Conservation (phyloP, 2,113 vertebrate species). For the Strix aluco region DNA sequence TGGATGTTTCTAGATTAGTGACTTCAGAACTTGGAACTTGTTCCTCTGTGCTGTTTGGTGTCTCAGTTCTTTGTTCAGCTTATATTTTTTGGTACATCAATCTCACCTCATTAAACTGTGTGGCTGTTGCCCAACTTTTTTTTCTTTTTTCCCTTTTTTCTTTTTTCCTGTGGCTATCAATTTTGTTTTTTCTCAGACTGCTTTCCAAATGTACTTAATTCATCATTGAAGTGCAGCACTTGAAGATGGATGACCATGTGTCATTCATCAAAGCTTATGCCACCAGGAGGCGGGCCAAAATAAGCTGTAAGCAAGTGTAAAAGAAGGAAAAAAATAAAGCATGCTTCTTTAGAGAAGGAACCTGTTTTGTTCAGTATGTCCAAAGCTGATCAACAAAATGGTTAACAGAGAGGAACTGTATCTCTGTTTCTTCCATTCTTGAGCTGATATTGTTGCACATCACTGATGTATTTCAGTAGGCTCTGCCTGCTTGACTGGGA, state of each 20-base stretch:
- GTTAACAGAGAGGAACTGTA: not conserved
- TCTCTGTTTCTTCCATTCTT: not conserved
- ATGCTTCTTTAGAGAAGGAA: not conserved
- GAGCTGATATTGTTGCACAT: not conserved
- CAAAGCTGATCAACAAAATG: not conserved
- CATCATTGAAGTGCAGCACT: slow-evolving; percentile 5
- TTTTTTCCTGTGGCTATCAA: not conserved
- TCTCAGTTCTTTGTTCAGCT: not conserved
- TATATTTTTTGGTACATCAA: not conserved
- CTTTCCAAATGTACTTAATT: slow-evolving; percentile 44
- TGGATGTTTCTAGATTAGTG: not conserved
- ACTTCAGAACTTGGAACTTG: not conserved
- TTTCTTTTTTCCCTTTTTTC: not conserved
- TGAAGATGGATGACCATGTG: slow-evolving; percentile 25
- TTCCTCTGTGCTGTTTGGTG: not conserved
- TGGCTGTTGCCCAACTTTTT: not conserved
- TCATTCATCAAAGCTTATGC: slow-evolving; percentile 35
- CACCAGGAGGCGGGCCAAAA: not conserved
- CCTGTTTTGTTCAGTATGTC: not conserved
- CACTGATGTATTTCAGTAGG: not conserved
- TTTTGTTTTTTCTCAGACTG: slow-evolving; percentile 5
- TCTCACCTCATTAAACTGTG: slow-evolving; percentile 6
- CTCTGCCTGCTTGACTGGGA: not conserved
- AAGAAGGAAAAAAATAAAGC: not conserved
- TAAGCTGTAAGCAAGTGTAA: not conserved